A percentile compares a stretch with the other conserved stretches of the same genome.
Evolutionary conservation across 2,113 vertebrate genomes (phyloP).

Genomic region (Anolis carolinensis): DNA sequence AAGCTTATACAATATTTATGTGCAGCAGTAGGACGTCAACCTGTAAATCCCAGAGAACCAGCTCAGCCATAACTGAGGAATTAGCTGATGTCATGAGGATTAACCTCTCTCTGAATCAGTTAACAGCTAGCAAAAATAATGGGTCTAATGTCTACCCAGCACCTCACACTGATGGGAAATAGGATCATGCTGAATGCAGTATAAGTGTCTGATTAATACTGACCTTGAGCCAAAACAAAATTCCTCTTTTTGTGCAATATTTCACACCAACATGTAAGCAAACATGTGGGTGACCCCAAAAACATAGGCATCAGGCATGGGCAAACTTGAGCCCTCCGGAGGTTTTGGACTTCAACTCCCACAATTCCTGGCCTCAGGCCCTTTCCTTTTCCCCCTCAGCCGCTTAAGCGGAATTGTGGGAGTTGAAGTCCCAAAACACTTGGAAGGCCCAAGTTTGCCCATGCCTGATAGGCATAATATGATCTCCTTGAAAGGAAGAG

Average conservation of each 20-base stretch:
- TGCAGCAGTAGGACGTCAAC: neutral
- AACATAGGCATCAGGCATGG: too few species aligned
- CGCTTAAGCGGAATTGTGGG: too few species aligned
- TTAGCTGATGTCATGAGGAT: slow-evolving; percentile 18
- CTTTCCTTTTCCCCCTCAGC: too few species aligned
- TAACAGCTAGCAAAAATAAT: slow-evolving; percentile 9
- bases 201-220: neutral
- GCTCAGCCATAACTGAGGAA: slow-evolving; percentile 8
- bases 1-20: neutral
- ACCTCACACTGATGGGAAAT: neutral
- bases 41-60: neutral
- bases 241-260: slow-evolving; percentile 14
- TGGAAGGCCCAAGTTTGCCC: too few species aligned
- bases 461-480: slow-evolving; percentile 5
- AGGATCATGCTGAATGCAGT: neutral
- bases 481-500: neutral
- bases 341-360: too few species aligned
- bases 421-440: too few species aligned
- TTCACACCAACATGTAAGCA: slow-evolving; percentile 13
- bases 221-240: neutral
- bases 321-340: too few species aligned
- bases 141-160: neutral
- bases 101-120: neutral
- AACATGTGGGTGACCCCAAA: neutral
- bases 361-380: too few species aligned